A percentile compares a stretch with the other conserved stretches of the same genome.
Conservation (phyloP, 2,113 vertebrate genomes). For the Ptyas mucosa region DNA sequence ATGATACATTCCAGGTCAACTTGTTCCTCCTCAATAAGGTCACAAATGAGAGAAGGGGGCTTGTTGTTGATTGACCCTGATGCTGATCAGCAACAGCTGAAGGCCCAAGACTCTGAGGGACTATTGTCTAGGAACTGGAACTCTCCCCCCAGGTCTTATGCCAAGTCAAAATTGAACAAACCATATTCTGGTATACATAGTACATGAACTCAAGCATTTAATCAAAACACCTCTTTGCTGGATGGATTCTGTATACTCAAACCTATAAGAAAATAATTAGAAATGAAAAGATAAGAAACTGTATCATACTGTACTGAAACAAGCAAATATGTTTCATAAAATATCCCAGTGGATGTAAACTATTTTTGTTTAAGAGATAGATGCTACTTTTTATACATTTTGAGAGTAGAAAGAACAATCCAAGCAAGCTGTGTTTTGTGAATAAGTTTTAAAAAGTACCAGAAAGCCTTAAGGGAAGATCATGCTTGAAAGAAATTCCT, state of each 20-base stretch:
- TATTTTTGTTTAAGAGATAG: not conserved
- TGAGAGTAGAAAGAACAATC: not conserved
- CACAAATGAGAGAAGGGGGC: not conserved
- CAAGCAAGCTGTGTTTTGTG: slow-evolving; percentile 12
- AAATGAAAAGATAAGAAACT: not conserved
- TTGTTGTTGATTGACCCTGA: not conserved
- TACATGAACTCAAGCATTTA: not conserved
- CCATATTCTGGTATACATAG: not conserved
- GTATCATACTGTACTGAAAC: not conserved
- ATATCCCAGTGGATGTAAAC: not conserved
- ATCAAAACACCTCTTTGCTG: not conserved
- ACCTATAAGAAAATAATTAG: not conserved
- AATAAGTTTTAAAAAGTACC: not conserved
- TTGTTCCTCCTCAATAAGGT: not conserved
- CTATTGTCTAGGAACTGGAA: not conserved
- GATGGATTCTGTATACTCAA: not conserved
- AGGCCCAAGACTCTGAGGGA: not conserved
- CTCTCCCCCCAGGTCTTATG: not conserved
- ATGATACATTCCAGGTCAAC: not conserved
- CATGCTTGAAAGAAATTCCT: slow-evolving; percentile 13
- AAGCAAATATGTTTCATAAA: not conserved
- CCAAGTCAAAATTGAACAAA: not conserved
- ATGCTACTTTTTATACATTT: slow-evolving; percentile 7
- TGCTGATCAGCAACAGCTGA: not conserved
- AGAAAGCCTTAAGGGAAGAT: slow-evolving; percentile 1